Base-by-base conservation (phyloP, 2,888 invertebrate species). In the Labia minor region DNA sequence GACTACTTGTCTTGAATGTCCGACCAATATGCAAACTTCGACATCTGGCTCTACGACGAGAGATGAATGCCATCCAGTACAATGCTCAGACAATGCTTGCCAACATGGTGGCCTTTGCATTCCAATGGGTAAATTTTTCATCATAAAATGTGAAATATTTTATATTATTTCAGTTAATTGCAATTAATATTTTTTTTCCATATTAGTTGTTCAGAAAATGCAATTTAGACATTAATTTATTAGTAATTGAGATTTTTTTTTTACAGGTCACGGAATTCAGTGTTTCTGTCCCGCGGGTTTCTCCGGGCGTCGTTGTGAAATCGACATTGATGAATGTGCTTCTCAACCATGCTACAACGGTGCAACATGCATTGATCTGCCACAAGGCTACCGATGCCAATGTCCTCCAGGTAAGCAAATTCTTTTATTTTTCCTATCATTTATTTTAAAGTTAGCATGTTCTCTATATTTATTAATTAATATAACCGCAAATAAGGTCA, bases 271-370 rank as follows among this genome's bases (percentile, higher is more conserved):
- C 72, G 88, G 88, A 65, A 83, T 93, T 62, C 92, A 92, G 76
- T 95, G 95, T 76, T 91, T 92, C 80, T 95, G 95, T 73, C 94
- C 95, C 0, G 94, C 94, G 73, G 95, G 95, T 66, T 96, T 95
- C 79, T 92, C 93, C 0, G 96, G 96, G 67, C 84, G 90, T 68
- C 85, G 92, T 69, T 97, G 96, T 77, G 95, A 97, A 80, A 85
- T 92, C 69, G 97, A 97, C 73, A 92, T 96, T 64, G 92, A 96
- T 74, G 96, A 96, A 75, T 97, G 97, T 76, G 88, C 89, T 4
- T 95, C 95, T 6, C 89, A 90, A 73, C 96, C 96, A 18, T 97
- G 97, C 76, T 92, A 90, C 76, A 95, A 97, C 74, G 89, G 91
- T 6, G 97, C 92, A 19, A 89, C 88, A 26, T 97, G 97, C 77